Percentiles rank a stretch among this genome's conserved stretches.
phyloP scores from a whole-genome alignment of 2,888 invertebrate species.

The Norana najaformis region DNA sequence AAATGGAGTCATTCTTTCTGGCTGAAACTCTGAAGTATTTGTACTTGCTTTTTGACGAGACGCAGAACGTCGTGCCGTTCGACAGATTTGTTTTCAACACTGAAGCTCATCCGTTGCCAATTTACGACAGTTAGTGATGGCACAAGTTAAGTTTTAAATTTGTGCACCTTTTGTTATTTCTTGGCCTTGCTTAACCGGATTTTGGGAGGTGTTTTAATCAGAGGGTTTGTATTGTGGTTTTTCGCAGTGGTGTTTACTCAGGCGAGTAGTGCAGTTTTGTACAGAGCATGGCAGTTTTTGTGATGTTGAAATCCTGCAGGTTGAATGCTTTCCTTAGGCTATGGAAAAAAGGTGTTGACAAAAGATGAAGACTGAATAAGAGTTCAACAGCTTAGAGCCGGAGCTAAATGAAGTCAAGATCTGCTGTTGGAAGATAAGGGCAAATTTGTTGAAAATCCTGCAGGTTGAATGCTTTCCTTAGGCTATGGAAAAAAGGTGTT shows the following conservation, averaged over 20 bases:
- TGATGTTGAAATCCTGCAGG: neutral
- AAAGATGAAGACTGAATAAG: no score
- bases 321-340: neutral
- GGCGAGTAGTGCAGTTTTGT: neutral
- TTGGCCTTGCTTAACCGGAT: neutral
- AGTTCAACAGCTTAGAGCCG: no score
- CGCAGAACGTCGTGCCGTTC: constrained; percentile 77
- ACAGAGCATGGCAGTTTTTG: neutral
- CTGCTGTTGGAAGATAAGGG: no score
- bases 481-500: neutral
- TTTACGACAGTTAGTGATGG: constrained; percentile 61
- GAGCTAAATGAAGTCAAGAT: no score
- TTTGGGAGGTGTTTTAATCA: neutral
- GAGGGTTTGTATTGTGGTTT: neutral
- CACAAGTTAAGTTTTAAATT: neutral
- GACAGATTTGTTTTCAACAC: constrained; percentile 99
- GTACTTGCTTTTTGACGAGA: constrained; percentile 88
- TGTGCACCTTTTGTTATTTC: neutral
- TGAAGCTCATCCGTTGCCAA: constrained; percentile 94
- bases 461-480: neutral
- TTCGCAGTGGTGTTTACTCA: neutral
- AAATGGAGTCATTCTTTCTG: constrained; percentile 98
- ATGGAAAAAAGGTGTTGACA: neutral
- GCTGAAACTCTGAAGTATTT: constrained; percentile 98
- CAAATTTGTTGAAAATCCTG: no score